Evolutionary conservation across 1,140 invertebrate genomes (phyloP), one percentile per base, ranked within the genome.

Genomic region (Euglossa dilemma): DNA sequence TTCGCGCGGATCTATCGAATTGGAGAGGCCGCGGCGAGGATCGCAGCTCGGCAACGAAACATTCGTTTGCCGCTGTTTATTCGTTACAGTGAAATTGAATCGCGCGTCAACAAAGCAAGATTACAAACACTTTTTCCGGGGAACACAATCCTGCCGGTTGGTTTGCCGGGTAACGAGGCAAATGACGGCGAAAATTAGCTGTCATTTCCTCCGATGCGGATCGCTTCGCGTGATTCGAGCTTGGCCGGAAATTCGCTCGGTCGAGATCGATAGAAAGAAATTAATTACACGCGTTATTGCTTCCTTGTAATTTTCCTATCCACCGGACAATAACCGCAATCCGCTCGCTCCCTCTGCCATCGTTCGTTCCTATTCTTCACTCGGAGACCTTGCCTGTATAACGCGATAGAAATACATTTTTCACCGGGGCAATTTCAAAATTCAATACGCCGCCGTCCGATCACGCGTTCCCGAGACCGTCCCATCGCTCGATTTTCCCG

Each of bases 11-110:
- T 63, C 61, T 69, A 80, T 66, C 74, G 71, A 85, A 85, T 83
- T 81, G 52, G 52, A 81, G 72, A 16, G 56, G 11, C 11, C 12
- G 54, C n/a, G 71, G 23, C 11, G 11, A 14, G 14, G 56, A 28
- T 23, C 28, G 36, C 57, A 36, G n/a, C 12, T 47, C 78, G 84
- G 43, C 59, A 59, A 45, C 0, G 50, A 52, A 57, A 67, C 64
- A 72, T 87, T 83, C 71, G 81, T 83, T 83, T 74, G 75, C 36
- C 54, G 50, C 78, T 87, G 77, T 89, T 87, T 89, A 92, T 92
- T 90, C 85, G 86, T 90, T 92, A 88, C 89, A 75, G 71, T 70
- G 86, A 92, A 93, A 92, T 92, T 92, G 89, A 93, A 93, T 92
- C 88, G 87, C 80, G 86, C 86, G 89, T 90, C 89, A 91, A 90